phyloP scores from a whole-genome alignment of 2,888 invertebrate species.

The Alentia gelatinosa region DNA sequence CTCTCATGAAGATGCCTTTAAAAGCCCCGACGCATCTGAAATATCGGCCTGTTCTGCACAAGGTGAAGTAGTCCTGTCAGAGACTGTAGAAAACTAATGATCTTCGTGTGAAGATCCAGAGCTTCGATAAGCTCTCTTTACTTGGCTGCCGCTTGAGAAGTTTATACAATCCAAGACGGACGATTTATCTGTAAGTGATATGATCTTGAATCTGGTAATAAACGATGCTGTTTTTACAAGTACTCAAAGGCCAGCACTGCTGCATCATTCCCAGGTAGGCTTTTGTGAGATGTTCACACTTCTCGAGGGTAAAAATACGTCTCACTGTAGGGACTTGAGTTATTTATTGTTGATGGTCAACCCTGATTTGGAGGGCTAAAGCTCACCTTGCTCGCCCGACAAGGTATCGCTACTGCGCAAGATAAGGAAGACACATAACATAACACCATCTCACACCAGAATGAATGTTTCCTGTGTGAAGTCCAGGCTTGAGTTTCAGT shows the following conservation, averaged over 20 bases:
- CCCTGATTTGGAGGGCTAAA: neutral
- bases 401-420: neutral
- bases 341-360: neutral
- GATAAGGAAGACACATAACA: neutral
- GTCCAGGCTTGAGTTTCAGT: neutral
- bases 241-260: neutral
- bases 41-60: neutral
- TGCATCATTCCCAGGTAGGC: neutral
- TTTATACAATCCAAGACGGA: neutral
- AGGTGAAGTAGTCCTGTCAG: neutral
- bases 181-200: constrained; percentile 14
- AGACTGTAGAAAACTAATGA: neutral
- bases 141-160: neutral
- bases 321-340: neutral
- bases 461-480: neutral
- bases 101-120: neutral
- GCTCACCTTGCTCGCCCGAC: neutral
- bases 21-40: too few relatives aligned
- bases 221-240: neutral
- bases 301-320: neutral
- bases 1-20: too few relatives aligned
- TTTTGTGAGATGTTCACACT: neutral
- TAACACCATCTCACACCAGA: neutral
- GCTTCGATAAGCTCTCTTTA: neutral
- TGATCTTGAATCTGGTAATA: neutral